Evolutionary conservation across 2,888 invertebrate genomes (phyloP), one percentile per base, ranked within the genome.

Genomic region (Dynastes grantii): DNA sequence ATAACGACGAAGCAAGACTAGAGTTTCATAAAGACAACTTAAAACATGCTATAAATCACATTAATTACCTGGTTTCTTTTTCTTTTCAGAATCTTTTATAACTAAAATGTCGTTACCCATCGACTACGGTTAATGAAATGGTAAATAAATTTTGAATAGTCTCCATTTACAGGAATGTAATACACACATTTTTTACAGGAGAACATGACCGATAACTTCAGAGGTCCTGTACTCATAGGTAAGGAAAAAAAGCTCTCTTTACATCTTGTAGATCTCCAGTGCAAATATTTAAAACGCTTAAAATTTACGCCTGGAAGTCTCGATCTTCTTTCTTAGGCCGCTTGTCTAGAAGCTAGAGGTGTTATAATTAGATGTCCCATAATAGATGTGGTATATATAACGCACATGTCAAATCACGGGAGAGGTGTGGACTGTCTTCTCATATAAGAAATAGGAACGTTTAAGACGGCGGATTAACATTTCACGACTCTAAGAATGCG

Each of bases 181-280:
- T 45, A 8, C 13, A 45, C 16, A 37, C 32, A 1, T 55, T 6
- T 65, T 75, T 27, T 58, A 11, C 45, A 78, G 78, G 75, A 75
- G 58, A 78, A 64, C 83, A 91, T 91, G 91, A 91, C 91, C 89
- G 91, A 91, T 89, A 91, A 90, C 78, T 85, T 84, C 81, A 83
- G 83, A 81, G 84, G 84, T 77, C 83, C 84, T 65, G 76, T 84
- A 78, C 79, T 84, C 71, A 81, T 85, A 79, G 84, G 85, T 85
- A 82, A 85, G 85, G 84, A 22, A 27, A 64, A 22, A 22, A 68
- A 9, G 1, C 22, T 2, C 55, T 27, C 13, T 8, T 58, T 45
- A 45, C 8, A 37, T 37, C 11, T 45, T 8, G 45, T 8, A 53
- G 16, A n/a, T n/a, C 5, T 53, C 16, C n/a, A 16, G 2, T 53